These are phyloP conservation scores for Lacerta viridis DNA, from an alignment of 2,797 vertebrate species.

Conservation along the genomic window DNA sequence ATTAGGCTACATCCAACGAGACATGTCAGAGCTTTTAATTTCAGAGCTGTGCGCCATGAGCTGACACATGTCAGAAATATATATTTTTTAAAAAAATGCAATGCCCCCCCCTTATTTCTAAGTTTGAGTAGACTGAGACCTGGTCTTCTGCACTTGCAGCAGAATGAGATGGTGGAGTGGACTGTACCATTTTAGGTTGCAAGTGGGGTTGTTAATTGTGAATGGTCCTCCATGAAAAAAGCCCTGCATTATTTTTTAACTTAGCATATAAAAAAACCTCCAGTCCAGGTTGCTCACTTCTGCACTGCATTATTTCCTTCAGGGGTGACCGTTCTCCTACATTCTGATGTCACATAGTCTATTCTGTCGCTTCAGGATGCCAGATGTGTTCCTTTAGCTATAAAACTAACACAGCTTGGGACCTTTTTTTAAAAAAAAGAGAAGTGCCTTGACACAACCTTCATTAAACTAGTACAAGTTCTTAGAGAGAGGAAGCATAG, in stretches of 20 bases:
- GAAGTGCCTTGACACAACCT: no score
- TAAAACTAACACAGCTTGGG: no score
- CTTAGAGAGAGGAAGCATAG: no score
- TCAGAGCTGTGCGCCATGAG: slow-evolving; percentile 41
- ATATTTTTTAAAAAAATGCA: background rate
- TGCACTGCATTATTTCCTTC: background rate
- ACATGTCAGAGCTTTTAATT: slow-evolving; percentile 46
- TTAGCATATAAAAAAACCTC: background rate
- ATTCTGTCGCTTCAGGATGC: background rate
- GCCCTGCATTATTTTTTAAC: background rate
- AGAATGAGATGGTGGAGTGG: background rate
- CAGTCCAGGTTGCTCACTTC: background rate
- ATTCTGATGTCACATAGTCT: background rate
- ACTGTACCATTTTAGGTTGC: background rate
- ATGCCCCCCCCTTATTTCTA: background rate
- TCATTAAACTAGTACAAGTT: no score
- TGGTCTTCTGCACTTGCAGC: background rate
- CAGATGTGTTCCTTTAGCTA: background rate
- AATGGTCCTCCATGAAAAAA: background rate
- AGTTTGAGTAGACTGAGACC: background rate
- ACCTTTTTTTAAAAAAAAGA: no score
- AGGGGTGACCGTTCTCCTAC: background rate
- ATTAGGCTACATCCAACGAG: slow-evolving; percentile 63
- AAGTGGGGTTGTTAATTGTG: background rate
- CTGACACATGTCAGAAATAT: slow-evolving; percentile 52